Evolutionary conservation across 2,797 vertebrate genomes (phyloP), one percentile per base, ranked within the genome.

Genomic region (Rhynchonycteris naso): DNA sequence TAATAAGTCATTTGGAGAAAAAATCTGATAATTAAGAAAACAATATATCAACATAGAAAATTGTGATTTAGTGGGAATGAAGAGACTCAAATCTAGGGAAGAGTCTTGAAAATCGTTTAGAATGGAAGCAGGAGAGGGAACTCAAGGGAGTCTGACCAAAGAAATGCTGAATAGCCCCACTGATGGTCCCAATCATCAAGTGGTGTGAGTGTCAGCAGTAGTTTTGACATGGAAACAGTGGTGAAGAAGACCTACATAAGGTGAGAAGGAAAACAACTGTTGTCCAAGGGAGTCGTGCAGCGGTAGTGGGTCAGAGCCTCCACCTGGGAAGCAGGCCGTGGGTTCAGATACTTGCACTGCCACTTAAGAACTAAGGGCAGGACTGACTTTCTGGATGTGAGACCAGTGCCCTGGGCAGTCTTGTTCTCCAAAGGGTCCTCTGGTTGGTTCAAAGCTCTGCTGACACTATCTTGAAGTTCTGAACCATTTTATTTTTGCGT

Each of bases 11-110:
- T 69, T 76, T 82, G 76, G 28, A 76, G 52, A 69, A 68, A 87
- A 87, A 82, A 61, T 5, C 38, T 4, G 10, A 33, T 61, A 54
- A 69, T 91, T 88, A 91, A 76, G 76, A 91, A 94, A 76, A 75
- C 30, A 63, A 35, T 47, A 63, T 83, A 69, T 28, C 61, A 8
- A 69, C 43, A 22, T 58, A 28, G 79, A 76, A 78, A 83, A 76
- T 26, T 69, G 38, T 59, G 26, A 35, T 81, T 82, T 91, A 35
- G 83, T 33, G 22, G 54, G 43, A 76, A 76, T 12, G 14, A 69
- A 43, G 83, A 75, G 65, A 63, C 52, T 75, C 22, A 38, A 24
- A 82, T 63, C n/a, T 47, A 47, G 65, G 38, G 38, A 76, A 47
- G 16, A 88, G 54, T 14, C 43, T 71, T 58, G 54, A 22, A 52